A percentile compares a stretch with the other conserved stretches of the same genome.
phyloP scores from a whole-genome alignment of 2,113 vertebrate species.

The Hippocampus abdominalis region DNA sequence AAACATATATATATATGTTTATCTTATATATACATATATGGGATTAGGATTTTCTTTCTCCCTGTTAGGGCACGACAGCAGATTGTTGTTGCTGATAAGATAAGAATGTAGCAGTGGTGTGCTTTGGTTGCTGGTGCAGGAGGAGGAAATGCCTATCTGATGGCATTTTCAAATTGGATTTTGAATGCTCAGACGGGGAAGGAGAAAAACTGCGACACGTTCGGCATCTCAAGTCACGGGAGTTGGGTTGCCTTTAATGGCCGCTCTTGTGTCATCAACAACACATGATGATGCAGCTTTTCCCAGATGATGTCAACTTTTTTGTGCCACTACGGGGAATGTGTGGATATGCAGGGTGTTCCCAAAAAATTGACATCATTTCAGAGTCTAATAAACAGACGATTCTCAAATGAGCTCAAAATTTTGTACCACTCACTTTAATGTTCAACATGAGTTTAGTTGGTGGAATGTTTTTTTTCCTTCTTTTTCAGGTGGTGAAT shows the following conservation, averaged over 20 bases:
- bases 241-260: constrained; percentile 13
- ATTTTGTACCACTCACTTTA: not conserved
- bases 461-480: not conserved
- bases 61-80: constrained; percentile 74
- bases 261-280: constrained; percentile 51
- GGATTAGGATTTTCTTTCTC: constrained; percentile 55
- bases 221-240: constrained; percentile 56
- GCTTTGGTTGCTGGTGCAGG: constrained; percentile 58
- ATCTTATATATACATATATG: not conserved
- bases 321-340: not conserved
- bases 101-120: constrained; percentile 69
- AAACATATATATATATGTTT: constrained; percentile 40
- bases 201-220: constrained; percentile 53
- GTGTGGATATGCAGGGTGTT: not conserved
- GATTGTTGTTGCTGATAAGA: constrained; percentile 72
- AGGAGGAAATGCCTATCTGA: constrained; percentile 77
- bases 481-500: not conserved
- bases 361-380: not conserved
- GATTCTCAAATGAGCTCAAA: not conserved
- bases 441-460: not conserved
- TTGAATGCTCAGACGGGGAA: constrained; percentile 59
- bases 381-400: not conserved
- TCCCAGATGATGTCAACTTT: constrained; percentile 11
- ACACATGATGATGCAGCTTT: constrained; percentile 26
- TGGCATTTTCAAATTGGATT: constrained; percentile 68